Base-by-base conservation (phyloP, 2,797 vertebrate genomes). In the Sternarchorhynchus goeldii region DNA sequence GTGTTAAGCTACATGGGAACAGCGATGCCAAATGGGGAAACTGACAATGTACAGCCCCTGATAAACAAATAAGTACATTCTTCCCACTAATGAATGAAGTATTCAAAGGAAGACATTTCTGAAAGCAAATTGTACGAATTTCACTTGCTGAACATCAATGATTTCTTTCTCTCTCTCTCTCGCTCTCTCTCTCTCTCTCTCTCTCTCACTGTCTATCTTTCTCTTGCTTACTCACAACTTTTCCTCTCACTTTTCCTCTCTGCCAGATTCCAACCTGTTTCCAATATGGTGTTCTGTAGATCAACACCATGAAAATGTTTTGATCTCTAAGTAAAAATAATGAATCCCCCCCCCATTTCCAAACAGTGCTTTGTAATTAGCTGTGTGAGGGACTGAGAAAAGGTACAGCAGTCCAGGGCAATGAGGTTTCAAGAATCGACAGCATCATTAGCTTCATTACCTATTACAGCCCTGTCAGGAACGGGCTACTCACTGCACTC, bases 311-410 rank as follows among this genome's bases (percentile, higher is more conserved):
- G 34, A n/a, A 69, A 68, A 58, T 45, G 39, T 3, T 16, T 59
- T 39, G 68, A 69, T 70, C 67, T 60, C 36, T 66, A 66, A 73
- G 63, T 73, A 32, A 64, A 34, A 73, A 55, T 36, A 73, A 67
- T 81, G 32, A 56, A 39, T 80, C 63, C 55, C 53, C 25, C 25
- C 25, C 25, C 25, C 25, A 25, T 25, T 29, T 39, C 75, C 53
- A 21, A 59, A 50, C 20, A 34, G n/a, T 29, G 21, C n/a, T 31
- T 6, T 31, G 64, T 17, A 45, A 67, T 62, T 56, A 68, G 62
- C 34, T 50, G 69, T 58, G 25, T 39, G 36, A 12, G 25, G 57
- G 60, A 50, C 16, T 18, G 29, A 67, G 63, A 14, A 78, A 78
- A 25, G 68, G 64, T 74, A 31, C 31, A 59, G 6, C 29, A 21